These are phyloP conservation scores for Chloebia gouldiae DNA, from an alignment of 2,113 vertebrate genomes.

Conservation along the genomic window DNA sequence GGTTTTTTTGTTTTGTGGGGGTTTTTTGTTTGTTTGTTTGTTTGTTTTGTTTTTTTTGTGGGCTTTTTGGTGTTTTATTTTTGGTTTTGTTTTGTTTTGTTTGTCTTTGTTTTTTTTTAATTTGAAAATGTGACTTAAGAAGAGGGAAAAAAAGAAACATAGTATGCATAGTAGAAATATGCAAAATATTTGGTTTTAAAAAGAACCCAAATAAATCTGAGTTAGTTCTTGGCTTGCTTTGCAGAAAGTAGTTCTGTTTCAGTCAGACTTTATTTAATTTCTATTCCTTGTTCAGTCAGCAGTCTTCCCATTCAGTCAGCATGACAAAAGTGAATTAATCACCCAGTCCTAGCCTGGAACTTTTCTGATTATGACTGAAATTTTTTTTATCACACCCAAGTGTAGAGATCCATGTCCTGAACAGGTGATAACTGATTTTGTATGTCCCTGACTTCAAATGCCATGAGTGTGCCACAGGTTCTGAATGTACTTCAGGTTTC, in stretches of 20 bases:
- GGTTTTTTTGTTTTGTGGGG: background rate
- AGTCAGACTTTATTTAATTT: background rate
- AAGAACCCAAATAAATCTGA: background rate
- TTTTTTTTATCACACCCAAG: background rate
- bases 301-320: background rate
- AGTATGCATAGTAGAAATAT: background rate
- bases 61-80: no score
- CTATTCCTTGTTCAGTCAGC: background rate
- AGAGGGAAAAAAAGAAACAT: accelerated
- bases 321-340: background rate
- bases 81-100: no score
- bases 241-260: background rate
- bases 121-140: background rate
- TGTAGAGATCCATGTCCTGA: background rate
- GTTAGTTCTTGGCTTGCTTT: background rate
- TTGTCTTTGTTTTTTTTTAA: background rate
- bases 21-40: background rate
- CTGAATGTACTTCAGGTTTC: background rate
- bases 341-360: background rate
- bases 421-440: background rate
- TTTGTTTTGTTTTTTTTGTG: background rate
- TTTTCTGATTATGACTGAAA: background rate
- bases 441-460: background rate
- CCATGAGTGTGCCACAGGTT: background rate
- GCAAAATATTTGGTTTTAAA: background rate